phyloP scores from a whole-genome alignment of 2,113 vertebrate genomes.

The Crypturellus undulatus region DNA sequence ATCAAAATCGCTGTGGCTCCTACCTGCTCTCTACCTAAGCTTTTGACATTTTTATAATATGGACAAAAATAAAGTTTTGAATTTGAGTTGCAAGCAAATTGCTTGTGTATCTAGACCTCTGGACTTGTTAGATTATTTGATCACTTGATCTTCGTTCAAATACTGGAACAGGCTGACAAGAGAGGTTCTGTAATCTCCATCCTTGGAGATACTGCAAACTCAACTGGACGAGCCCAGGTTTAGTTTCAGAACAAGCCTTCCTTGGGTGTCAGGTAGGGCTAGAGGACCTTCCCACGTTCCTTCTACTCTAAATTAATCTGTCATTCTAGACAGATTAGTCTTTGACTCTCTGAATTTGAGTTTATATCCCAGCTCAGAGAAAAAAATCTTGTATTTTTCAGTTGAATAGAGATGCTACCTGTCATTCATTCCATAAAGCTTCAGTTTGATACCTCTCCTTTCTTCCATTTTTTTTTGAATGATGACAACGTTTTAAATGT shows the following conservation, averaged over 20 bases:
- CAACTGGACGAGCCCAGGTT: neutral
- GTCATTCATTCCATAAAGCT: neutral
- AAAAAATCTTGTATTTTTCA: neutral
- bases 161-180: neutral
- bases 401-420: neutral
- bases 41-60: neutral
- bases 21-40: neutral
- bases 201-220: neutral
- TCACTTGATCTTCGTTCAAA: neutral
- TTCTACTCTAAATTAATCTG: neutral
- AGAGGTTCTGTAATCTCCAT: neutral
- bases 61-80: neutral
- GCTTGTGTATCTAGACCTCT: neutral
- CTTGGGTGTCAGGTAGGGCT: rapidly evolving
- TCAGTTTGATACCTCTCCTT: neutral
- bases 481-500: neutral
- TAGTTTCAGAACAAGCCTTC: neutral
- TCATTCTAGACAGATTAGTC: neutral
- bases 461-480: neutral
- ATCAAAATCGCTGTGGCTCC: neutral
- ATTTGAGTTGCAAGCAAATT: neutral
- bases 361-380: neutral
- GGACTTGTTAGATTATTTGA: neutral
- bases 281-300: neutral
- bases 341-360: neutral